Base-by-base conservation (phyloP, 2,797 vertebrate species). In the Spinibarbus caldwelli region DNA sequence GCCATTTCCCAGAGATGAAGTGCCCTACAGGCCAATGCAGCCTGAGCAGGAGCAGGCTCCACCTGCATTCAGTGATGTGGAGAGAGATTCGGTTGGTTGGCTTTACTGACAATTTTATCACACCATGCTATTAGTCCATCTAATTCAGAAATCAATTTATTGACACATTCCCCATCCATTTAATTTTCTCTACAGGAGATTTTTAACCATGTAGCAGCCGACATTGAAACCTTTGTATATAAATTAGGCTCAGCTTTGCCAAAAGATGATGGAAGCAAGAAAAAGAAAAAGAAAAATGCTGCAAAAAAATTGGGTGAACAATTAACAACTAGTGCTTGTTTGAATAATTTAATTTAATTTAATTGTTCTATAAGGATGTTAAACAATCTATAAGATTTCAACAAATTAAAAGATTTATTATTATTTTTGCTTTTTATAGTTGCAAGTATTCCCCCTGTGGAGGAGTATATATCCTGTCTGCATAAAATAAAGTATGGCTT, bases 401-500 rank as follows among this genome's bases (percentile, higher is more conserved):
- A 4, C 23, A 43, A 34, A 34, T 26, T 43, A 26, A 15, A 41
- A 41, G 2, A 62, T 75, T n/a, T 9, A 2, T 43, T 83, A 34
- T 41, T 43, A 29, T 5, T 45, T 72, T 87, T 31, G 36, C 72
- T 54, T 86, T 52, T 71, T 64, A 73, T 68, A 87, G 88, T 26
- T 41, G 1, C 6, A 71, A 83, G 0, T 62, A 82, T 94, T 77
- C 96, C 95, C 0, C 19, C 86, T 0, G 23, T 57, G 86, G 84
- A 91, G 0, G 94, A 95, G 80, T 95, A 91, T 73, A 4, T 85
- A 0, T 80, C 59, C 26, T 95, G 66, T 88, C 93, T 96, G 47
- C 93, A 95, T 91, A 96, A 96, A 91, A 57, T 95, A 26, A 96
- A 96, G 92, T 96, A 95, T 89, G 94, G 91, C 86, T 94, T 96